These are phyloP conservation scores for Catharus minimus DNA, from an alignment of 2,113 vertebrate species.

Conservation along the genomic window DNA sequence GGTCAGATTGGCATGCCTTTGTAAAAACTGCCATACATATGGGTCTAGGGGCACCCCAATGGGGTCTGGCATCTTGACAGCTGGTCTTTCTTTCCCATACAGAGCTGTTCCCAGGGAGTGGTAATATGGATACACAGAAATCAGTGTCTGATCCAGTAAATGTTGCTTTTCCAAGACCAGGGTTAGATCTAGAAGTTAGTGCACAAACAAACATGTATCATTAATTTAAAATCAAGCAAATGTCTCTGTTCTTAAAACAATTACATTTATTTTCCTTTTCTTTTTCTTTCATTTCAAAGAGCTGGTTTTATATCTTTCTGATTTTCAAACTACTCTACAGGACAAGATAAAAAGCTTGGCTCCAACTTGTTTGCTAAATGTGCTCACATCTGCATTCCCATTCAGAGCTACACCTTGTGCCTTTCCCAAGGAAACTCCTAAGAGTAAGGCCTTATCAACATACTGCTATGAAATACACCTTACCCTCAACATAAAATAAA, in stretches of 20 bases:
- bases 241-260: not conserved
- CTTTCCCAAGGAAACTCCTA: not conserved
- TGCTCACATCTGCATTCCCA: not conserved
- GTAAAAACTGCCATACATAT: slow-evolving; percentile 76
- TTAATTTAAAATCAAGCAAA: not conserved
- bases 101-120: slow-evolving; percentile 78
- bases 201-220: not conserved
- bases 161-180: slow-evolving; percentile 71
- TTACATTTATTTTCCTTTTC: not conserved
- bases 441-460: not conserved
- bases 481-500: not conserved
- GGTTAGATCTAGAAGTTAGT: not conserved
- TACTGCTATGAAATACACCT: not conserved
- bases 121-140: slow-evolving; percentile 84
- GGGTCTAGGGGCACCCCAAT: slow-evolving; percentile 67
- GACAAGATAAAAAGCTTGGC: not conserved
- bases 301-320: not conserved
- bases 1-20: slow-evolving; percentile 27
- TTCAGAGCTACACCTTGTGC: not conserved
- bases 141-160: slow-evolving; percentile 46
- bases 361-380: not conserved
- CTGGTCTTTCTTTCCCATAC: slow-evolving; percentile 80
- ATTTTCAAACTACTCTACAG: not conserved
- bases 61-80: slow-evolving; percentile 76
- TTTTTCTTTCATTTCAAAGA: not conserved